Evolutionary conservation across 2,113 vertebrate genomes (phyloP), one percentile per base, ranked within the genome.

Genomic region (Rynchops niger): DNA sequence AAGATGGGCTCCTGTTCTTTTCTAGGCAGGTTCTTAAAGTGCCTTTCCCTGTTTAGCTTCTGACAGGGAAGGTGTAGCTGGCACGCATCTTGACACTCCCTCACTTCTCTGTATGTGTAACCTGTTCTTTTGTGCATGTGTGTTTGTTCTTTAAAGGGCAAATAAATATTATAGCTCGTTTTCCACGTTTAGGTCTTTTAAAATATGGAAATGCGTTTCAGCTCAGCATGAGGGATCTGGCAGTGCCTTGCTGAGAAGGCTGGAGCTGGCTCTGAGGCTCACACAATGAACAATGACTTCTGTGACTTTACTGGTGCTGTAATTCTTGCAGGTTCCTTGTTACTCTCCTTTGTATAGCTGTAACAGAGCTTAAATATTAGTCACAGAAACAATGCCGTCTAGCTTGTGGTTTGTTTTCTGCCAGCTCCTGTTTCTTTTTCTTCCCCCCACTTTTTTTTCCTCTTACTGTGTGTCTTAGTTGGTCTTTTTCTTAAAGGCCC

Each of bases 51-150:
- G 8, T 36, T 79, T 17, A 42, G 67, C 32, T 50, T 55, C 59
- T 42, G 34, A 17, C 0, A 0, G 6, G 34, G 56, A 47, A 62
- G 34, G 42, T 23, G n/a, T 70, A 76, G 66, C 74, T 21, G 26
- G 47, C 32, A 17, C 1, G 0, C 9, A 12, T 45, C 53, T 47
- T 77, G 63, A 56, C 27, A 23, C 25, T 42, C 0, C 0, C 23
- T 82, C 0, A 0, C 72, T 69, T 80, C 40, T 77, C 10, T 23
- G 7, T 58, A 25, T 0, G 0, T 70, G 26, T 56, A 72, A 52
- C 30, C 34, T 76, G 22, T 76, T 87, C 36, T 72, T 65, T n/a
- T 69, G 40, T 50, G 52, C 3, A 1, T 42, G 29, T 25, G 3
- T 83, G 45, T 58, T 32, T 89, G 56, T 69, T 85, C 17, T 73